These are phyloP conservation scores for Cosmia pyralina DNA, from an alignment of 2,888 invertebrate species.

Conservation along the genomic window DNA sequence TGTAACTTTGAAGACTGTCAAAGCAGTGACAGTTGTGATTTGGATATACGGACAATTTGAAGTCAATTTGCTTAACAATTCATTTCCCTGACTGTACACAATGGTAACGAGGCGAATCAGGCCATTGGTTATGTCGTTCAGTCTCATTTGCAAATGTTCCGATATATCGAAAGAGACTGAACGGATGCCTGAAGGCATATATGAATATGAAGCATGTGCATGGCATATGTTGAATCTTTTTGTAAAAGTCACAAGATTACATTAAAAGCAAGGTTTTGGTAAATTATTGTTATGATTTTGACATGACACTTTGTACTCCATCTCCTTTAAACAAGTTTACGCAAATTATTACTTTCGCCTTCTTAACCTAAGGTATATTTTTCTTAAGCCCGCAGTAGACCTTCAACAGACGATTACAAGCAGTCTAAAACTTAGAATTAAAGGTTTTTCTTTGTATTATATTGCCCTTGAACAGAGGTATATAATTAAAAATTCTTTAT, in stretches of 20 bases:
- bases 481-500: constrained; percentile 32
- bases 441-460: constrained; percentile 21
- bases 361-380: not conserved
- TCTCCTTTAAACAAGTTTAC: not conserved
- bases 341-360: not conserved
- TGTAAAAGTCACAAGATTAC: constrained; percentile 1
- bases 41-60: too few relatives aligned
- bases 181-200: too few relatives aligned
- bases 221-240: too few relatives aligned
- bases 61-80: too few relatives aligned
- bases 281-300: constrained; percentile 2
- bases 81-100: too few relatives aligned
- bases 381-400: not conserved
- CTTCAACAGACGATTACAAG: constrained; percentile 19
- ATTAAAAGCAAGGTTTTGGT: constrained; percentile 23
- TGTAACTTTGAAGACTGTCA: too few relatives aligned
- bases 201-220: too few relatives aligned
- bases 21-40: too few relatives aligned
- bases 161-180: not conserved
- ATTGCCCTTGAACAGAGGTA: constrained; percentile 11
- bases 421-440: not conserved
- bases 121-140: not conserved
- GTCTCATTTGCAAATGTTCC: not conserved
- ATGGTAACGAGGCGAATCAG: too few relatives aligned
- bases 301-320: not conserved